phyloP scores from a whole-genome alignment of 2,797 vertebrate species.

The Pelobates cultripes region DNA sequence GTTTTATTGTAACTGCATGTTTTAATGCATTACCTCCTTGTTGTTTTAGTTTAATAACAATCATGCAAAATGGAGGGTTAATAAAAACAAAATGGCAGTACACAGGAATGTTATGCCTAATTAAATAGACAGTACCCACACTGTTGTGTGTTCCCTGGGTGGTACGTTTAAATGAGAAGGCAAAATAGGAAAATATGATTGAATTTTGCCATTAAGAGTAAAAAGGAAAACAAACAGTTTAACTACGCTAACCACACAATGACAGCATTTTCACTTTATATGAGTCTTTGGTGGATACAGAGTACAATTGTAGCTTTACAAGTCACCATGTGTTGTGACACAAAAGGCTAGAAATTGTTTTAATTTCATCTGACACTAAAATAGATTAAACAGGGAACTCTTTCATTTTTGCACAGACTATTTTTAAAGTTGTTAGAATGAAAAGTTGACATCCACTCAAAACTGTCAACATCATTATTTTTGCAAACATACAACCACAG shows the following conservation, averaged over 20 bases:
- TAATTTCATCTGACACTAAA: background rate
- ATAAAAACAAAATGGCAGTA: constrained; percentile 6
- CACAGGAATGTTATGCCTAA: background rate
- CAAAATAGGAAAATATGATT: constrained; percentile 5
- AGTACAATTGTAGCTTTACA: background rate
- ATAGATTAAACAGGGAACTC: background rate
- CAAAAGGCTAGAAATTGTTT: background rate
- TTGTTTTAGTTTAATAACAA: too few species aligned
- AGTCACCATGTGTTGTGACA: background rate
- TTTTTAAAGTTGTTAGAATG: background rate
- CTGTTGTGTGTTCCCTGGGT: background rate
- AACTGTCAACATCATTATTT: too few species aligned
- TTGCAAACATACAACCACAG: too few species aligned
- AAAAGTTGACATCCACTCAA: background rate
- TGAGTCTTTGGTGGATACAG: background rate
- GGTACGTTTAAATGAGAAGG: background rate
- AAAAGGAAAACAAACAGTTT: background rate
- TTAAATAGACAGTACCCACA: background rate
- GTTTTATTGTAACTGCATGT: too few species aligned
- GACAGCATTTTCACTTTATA: background rate
- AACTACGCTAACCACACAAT: background rate
- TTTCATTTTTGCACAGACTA: background rate
- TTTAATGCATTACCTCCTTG: too few species aligned
- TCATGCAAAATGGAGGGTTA: background rate
- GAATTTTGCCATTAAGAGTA: background rate